Evolutionary conservation across 2,797 vertebrate genomes (phyloP).

Genomic region (Hoplostethus mediterraneus): DNA sequence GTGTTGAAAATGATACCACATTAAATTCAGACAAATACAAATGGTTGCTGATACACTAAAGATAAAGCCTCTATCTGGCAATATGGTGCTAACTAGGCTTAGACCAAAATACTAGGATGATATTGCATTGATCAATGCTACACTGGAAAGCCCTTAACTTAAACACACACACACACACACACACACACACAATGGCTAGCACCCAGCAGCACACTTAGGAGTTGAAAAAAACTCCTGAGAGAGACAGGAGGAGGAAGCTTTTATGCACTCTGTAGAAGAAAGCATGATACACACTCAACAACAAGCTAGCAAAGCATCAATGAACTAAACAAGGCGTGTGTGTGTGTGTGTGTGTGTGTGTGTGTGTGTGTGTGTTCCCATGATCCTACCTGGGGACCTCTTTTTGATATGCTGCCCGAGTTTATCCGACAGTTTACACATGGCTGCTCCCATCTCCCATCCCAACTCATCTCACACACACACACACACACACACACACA

Average conservation of each 20-base stretch:
- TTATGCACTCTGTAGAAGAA: neutral
- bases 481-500: conserved; percentile 29
- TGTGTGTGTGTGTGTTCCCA: conserved; percentile 11
- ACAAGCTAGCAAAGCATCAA: neutral
- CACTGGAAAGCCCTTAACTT: too few relatives aligned
- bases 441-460: conserved; percentile 86
- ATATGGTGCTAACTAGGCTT: too few relatives aligned
- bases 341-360: conserved; percentile 8
- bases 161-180: conserved; percentile 19
- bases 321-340: neutral
- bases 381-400: conserved; percentile 78
- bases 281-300: neutral
- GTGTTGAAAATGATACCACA: too few relatives aligned
- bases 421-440: conserved; percentile 88
- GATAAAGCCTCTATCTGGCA: too few relatives aligned
- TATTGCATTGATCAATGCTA: too few relatives aligned
- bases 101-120: too few relatives aligned
- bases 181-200: conserved; percentile 7
- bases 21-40: too few relatives aligned
- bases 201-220: conserved; percentile 22
- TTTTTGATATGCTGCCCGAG: conserved; percentile 85
- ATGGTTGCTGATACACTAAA: too few relatives aligned
- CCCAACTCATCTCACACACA: conserved; percentile 22
- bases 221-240: neutral
- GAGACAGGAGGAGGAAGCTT: neutral